Evolutionary conservation across 1,140 invertebrate genomes (phyloP).

Genomic region (Solenopsis fugax): DNA sequence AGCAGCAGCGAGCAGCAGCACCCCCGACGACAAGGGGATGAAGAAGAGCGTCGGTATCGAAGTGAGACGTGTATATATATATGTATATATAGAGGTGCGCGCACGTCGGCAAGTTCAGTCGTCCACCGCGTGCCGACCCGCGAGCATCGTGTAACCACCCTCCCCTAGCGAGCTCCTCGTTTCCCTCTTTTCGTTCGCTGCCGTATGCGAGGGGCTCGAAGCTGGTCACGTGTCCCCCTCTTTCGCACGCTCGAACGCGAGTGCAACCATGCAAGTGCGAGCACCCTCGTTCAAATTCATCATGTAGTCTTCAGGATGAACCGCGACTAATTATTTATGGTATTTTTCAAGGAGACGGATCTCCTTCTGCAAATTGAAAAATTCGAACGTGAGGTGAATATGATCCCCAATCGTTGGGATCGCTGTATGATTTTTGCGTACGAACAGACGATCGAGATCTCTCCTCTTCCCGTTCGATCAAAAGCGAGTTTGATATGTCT

Average conservation of each 20-base stretch:
- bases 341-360: background rate
- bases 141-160: constrained; percentile 77
- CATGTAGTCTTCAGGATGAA: constrained; percentile 44
- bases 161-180: constrained; percentile 36
- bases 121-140: constrained; percentile 79
- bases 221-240: constrained; percentile 68
- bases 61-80: constrained; percentile 79
- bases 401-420: constrained; percentile 1
- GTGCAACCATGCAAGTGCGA: constrained; percentile 71
- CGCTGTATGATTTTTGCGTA: background rate
- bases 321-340: constrained; percentile 41
- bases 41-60: constrained; percentile 79
- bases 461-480: background rate
- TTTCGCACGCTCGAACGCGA: constrained; percentile 64
- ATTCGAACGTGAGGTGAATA: background rate
- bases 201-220: constrained; percentile 18
- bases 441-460: background rate
- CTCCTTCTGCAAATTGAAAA: background rate
- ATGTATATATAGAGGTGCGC: constrained; percentile 80
- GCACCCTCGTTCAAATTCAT: constrained; percentile 42
- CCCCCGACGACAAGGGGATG: constrained; percentile 79
- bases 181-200: constrained; percentile 37
- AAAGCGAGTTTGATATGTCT: background rate
- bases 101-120: constrained; percentile 80
- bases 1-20: constrained; percentile 64